Conservation (phyloP, 2,797 vertebrate genomes). For the Cryptoblepharus egeriae region DNA sequence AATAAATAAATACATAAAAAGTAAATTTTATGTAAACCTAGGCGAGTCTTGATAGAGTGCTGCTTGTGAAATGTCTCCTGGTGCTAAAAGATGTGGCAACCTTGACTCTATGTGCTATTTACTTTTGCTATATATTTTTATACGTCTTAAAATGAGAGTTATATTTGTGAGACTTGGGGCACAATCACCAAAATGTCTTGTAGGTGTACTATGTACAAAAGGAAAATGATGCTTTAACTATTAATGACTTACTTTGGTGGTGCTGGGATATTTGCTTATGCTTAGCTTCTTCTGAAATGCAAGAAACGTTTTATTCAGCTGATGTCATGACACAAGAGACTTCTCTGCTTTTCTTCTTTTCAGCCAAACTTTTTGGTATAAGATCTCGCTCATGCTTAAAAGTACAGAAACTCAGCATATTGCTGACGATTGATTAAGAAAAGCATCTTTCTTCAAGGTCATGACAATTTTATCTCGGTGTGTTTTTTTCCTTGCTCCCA, state of each 20-base stretch:
- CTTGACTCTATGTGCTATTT: background rate
- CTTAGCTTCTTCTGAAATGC: background rate
- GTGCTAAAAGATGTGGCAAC: too few relatives aligned
- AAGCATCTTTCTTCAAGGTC: background rate
- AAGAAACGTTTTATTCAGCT: background rate
- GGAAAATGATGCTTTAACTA: background rate
- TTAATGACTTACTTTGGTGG: background rate
- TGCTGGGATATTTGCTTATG: background rate
- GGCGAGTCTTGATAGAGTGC: too few relatives aligned
- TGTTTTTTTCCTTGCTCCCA: background rate
- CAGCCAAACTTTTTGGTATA: background rate
- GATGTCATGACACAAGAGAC: background rate
- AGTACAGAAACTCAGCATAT: background rate
- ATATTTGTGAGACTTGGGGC: too few relatives aligned
- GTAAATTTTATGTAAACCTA: too few relatives aligned
- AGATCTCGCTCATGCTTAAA: background rate
- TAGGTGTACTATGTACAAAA: background rate
- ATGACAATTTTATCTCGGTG: conserved; percentile 2
- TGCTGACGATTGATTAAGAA: background rate
- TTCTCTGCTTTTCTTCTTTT: background rate
- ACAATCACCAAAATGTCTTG: background rate
- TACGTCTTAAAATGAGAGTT: background rate
- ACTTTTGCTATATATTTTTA: too few relatives aligned
- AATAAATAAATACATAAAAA: too few relatives aligned
- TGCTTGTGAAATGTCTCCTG: too few relatives aligned